Evolutionary conservation across 2,113 vertebrate species (phyloP).

Genomic region (Balaeniceps rex): DNA sequence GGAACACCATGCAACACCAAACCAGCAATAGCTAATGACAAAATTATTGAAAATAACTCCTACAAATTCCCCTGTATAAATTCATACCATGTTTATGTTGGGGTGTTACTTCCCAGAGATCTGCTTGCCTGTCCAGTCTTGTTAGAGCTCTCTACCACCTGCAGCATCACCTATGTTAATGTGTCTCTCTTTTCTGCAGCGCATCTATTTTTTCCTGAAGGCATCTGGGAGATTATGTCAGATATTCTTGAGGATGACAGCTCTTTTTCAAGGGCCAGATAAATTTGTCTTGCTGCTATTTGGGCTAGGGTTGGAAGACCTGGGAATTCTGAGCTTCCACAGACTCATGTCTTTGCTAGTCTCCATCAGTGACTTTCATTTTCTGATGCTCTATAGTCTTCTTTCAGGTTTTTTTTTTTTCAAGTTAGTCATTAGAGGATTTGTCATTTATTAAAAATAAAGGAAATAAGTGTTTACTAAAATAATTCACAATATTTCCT

Average conservation of each 20-base stretch:
- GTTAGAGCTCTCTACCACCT: neutral
- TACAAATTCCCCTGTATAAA: neutral
- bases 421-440: neutral
- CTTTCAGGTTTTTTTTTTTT: neutral
- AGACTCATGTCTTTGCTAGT: neutral
- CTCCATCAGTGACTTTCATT: neutral
- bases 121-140: neutral
- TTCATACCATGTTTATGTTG: neutral
- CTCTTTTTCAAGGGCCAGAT: neutral
- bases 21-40: neutral
- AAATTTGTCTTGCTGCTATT: neutral
- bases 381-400: neutral
- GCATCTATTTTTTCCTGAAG: neutral
- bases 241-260: neutral
- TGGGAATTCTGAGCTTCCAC: neutral
- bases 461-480: slow-evolving; percentile 23
- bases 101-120: neutral
- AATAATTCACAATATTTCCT: neutral
- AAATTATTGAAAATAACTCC: neutral
- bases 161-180: neutral
- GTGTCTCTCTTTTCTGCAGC: neutral
- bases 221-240: neutral
- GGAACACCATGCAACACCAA: neutral
- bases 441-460: slow-evolving; percentile 4
- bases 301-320: neutral